Evolutionary conservation across 2,888 invertebrate genomes (phyloP).

Genomic region (Eretmocerus hayati): DNA sequence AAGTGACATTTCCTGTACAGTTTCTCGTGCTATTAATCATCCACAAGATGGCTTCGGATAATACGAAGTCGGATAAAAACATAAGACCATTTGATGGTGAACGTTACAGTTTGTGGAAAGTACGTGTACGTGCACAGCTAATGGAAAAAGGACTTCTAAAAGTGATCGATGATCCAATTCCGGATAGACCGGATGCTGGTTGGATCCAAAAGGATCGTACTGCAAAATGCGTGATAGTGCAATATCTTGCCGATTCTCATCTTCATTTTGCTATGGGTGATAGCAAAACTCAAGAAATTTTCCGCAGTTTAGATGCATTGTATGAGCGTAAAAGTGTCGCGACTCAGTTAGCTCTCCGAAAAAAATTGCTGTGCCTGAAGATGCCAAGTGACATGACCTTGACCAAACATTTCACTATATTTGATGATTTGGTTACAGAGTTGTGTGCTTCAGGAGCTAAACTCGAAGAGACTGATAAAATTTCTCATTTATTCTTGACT

Average conservation of each 20-base stretch:
- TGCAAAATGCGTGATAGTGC: background rate
- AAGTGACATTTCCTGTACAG: background rate
- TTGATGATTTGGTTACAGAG: slow-evolving; percentile 37
- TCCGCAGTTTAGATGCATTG: slow-evolving; percentile 19
- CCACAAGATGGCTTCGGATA: background rate
- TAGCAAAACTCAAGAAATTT: slow-evolving; percentile 17
- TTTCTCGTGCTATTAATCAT: background rate
- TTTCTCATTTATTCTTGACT: slow-evolving; percentile 38
- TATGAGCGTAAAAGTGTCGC: slow-evolving; percentile 27
- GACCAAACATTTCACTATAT: slow-evolving; percentile 31
- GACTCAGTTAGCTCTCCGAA: slow-evolving; percentile 17
- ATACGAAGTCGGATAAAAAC: background rate
- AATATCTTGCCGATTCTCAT: slow-evolving; percentile 16
- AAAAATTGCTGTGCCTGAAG: slow-evolving; percentile 24
- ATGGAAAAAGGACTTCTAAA: background rate
- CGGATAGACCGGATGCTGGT: background rate
- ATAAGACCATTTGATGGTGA: background rate
- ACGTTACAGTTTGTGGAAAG: slow-evolving; percentile 1
- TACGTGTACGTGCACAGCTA: background rate
- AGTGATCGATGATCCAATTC: background rate
- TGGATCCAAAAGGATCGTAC: background rate
- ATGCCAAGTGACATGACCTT: slow-evolving; percentile 24
- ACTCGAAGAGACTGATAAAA: slow-evolving; percentile 37
- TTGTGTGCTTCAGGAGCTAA: slow-evolving; percentile 35
- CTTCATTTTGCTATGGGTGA: slow-evolving; percentile 13